Evolutionary conservation across 2,888 invertebrate genomes (phyloP), one percentile per base, ranked within the genome.

Genomic region (Synanthedon myopaeformis): DNA sequence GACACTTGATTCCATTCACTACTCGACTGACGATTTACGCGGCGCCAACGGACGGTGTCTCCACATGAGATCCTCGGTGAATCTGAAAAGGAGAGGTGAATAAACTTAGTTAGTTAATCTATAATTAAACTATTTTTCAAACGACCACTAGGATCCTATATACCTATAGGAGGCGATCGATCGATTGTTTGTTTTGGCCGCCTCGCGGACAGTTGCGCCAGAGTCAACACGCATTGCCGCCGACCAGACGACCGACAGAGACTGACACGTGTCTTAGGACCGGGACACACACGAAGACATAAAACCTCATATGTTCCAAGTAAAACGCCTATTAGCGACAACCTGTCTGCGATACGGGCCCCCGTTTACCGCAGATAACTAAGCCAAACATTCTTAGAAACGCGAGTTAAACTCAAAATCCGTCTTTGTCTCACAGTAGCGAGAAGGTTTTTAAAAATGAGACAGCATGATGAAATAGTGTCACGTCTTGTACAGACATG

Each of bases 1-100:
- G 74, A 81, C 84, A 87, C 85, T 83, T 79, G 85, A 84, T 84
- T 86, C 87, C 87, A 87, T 87, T 86, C 87, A 87, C 86, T 84
- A 78, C 76, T 76, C 82, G 71, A 73, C 76, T 74, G 77, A 68
- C 68, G 70, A 66, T 66, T 82, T 79, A 81, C 83, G 76, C 72
- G 74, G 65, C 70, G 71, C 70, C 70, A 66, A 76, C 73, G 80
- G 82, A 83, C 83, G 83, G 78, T 81, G 82, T 77, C 79, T 86
- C 81, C 82, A 82, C 86, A 87, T 87, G 80, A 75, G 79, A 76
- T 82, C 76, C 83, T 81, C 83, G 78, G 75, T 74, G 70, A 80
- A 84, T 85, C 87, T 87, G 87, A 64, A 86, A 87, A 74, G 71
- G 66, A 76, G 57, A 81, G 76, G 69, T 79, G 70, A 72, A 73